Evolutionary conservation across 1,140 invertebrate genomes (phyloP).

Genomic region (Psilanteris sp.): DNA sequence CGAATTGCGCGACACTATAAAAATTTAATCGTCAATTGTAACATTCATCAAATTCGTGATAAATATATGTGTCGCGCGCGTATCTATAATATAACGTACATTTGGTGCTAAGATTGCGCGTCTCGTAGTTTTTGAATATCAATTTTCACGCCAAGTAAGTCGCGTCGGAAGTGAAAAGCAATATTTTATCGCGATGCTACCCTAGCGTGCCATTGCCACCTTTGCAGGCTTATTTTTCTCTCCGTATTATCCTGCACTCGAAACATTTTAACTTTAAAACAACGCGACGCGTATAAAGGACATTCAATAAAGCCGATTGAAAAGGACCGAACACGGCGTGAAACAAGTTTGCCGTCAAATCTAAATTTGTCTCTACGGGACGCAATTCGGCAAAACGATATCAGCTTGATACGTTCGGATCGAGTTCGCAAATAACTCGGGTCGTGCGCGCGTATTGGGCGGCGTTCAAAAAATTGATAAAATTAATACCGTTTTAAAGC

Average conservation of each 20-base stretch:
- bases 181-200: slow-evolving; percentile 73
- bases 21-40: slow-evolving; percentile 43
- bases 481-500: slow-evolving; percentile 58
- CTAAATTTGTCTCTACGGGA: slow-evolving; percentile 18
- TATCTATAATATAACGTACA: slow-evolving; percentile 46
- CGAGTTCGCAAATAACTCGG: too few species aligned
- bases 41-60: slow-evolving; percentile 48
- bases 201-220: slow-evolving; percentile 69
- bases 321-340: slow-evolving; percentile 29
- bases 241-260: slow-evolving; percentile 45
- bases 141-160: slow-evolving; percentile 49
- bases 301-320: slow-evolving; percentile 58
- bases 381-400: not conserved
- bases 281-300: slow-evolving; percentile 10
- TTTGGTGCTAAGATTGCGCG: slow-evolving; percentile 54
- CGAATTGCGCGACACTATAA: slow-evolving; percentile 4
- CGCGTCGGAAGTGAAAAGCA: slow-evolving; percentile 51
- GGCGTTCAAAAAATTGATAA: slow-evolving; percentile 57
- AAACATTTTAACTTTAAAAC: slow-evolving; percentile 25
- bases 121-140: slow-evolving; percentile 58
- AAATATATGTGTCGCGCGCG: slow-evolving; percentile 28
- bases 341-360: slow-evolving; percentile 1
- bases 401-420: too few species aligned
- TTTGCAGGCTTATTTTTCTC: slow-evolving; percentile 53
- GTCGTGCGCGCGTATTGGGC: too few species aligned